phyloP scores from a whole-genome alignment of 2,888 invertebrate genomes.

The Agonopterix arenella region DNA sequence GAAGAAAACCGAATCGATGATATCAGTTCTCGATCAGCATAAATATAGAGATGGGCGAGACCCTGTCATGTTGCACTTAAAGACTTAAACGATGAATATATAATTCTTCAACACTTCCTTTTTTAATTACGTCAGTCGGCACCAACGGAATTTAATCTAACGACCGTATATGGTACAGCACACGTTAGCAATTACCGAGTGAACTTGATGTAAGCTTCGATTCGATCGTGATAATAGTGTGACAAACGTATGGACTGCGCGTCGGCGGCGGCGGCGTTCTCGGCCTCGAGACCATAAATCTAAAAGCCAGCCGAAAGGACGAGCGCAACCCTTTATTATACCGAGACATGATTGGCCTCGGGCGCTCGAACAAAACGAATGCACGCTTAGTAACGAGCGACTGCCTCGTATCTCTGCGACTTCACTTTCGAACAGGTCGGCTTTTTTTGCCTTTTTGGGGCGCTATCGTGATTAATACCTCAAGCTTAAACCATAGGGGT shows the following conservation, averaged over 20 bases:
- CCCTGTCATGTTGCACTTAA: slow-evolving; percentile 49
- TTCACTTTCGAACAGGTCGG: slow-evolving; percentile 40
- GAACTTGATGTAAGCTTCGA: slow-evolving; percentile 27
- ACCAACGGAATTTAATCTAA: slow-evolving; percentile 15
- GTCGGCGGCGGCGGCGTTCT: slow-evolving; percentile 48
- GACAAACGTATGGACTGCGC: slow-evolving; percentile 57
- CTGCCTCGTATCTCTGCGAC: slow-evolving; percentile 44
- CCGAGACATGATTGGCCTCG: slow-evolving; percentile 71
- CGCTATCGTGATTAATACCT: slow-evolving; percentile 24
- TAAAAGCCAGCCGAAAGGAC: slow-evolving; percentile 55
- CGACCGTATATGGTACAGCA: slow-evolving; percentile 20
- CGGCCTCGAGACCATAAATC: slow-evolving; percentile 53
- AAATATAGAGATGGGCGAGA: slow-evolving; percentile 59
- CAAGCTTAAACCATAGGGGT: slow-evolving; percentile 24
- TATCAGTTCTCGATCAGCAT: slow-evolving; percentile 53
- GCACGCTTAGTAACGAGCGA: slow-evolving; percentile 57
- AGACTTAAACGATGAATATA: slow-evolving; percentile 47
- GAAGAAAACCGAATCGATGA: slow-evolving; percentile 25
- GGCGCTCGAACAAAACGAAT: slow-evolving; percentile 63
- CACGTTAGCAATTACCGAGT: slow-evolving; percentile 44
- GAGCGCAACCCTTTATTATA: slow-evolving; percentile 69
- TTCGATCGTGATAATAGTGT: slow-evolving; percentile 53
- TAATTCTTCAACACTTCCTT: slow-evolving; percentile 26
- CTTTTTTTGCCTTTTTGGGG: slow-evolving; percentile 40
- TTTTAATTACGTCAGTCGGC: slow-evolving; percentile 25